Evolutionary conservation across 64 coral and sea anemone species (phyloP), one percentile per base, ranked within the genome.

Genomic region (Montipora sp.): DNA sequence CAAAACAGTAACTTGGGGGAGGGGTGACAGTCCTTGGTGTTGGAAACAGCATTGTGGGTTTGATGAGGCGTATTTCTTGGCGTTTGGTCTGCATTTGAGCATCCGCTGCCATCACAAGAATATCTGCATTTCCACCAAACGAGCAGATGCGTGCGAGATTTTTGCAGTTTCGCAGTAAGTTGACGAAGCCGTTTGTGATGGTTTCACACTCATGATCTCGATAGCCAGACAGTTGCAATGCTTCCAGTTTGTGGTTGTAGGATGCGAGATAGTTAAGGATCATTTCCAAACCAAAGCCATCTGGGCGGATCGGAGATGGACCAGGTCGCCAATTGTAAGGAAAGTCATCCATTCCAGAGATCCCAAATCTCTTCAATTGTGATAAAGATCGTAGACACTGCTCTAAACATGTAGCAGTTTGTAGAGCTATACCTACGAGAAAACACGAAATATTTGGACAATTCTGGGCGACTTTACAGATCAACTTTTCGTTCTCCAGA

Each of bases 21-120:
- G 90, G 76, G 7, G 80, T 92, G 59, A 92, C 90, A 15, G 82
- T 63, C 22, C 90, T 73, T 5, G 90, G 90, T 49, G 90, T 92
- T 4, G 90, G 90, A 22, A 70, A 92, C 11, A 92, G 70, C 90
- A 92, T 92, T 4, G 90, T 92, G 19, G 90, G 90, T 43, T 92
- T 80, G 2, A 92, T 78, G 23, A 92, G 65, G 16, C 69, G 80
- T 21, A 92, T 83, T 80, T 92, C 55, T 11, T 77, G 55, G 13
- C 90, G 76, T 51, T n/a, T 92, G 4, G 90, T 55, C 18, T 77
- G 79, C 22, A 83, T 27, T 43, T 73, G 44, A 0, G 48, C 90
- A 3, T 92, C 79, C 11, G 90, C 89, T 5, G 89, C 90, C 90
- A 92, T 92, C 12, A 92, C 90, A 67, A 92, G 81, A 51, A 92